Conservation (phyloP, 2,113 vertebrate species). For the Butorides virescens region DNA sequence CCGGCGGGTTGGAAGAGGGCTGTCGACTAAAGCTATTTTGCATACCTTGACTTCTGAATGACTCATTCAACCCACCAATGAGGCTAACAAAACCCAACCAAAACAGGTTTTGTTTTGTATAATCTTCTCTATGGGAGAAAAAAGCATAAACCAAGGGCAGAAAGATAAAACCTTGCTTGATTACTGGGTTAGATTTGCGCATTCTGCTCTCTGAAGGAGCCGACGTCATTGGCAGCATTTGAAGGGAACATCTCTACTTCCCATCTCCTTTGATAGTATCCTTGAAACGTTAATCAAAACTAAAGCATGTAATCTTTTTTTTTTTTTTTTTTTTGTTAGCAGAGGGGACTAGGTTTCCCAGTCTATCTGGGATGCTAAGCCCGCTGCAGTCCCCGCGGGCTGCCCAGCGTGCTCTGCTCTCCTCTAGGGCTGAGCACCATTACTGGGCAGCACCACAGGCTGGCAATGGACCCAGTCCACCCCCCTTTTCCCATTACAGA, state of each 20-base stretch:
- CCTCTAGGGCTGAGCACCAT: not conserved
- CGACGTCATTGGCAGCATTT: not conserved
- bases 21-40: not conserved
- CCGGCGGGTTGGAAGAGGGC: not conserved
- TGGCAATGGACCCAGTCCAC: not conserved
- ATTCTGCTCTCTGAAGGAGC: not conserved
- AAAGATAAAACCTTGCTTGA: not conserved
- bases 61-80: not conserved
- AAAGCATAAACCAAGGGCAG: not conserved
- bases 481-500: not conserved
- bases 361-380: not conserved
- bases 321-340: not conserved
- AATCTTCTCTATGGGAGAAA: not conserved
- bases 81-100: not conserved
- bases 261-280: not conserved
- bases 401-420: not conserved
- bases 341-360: not conserved
- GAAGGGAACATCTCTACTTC: not conserved
- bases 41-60: not conserved
- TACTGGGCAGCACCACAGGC: not conserved
- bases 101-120: not conserved
- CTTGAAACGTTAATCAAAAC: not conserved
- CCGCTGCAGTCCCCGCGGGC: rapidly evolving
- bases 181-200: not conserved
- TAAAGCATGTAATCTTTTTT: not conserved